A percentile compares a stretch with the other conserved stretches of the same genome.
Evolutionary conservation across 2,113 vertebrate species (phyloP).

Genomic region (Gasterosteus aculeatus): DNA sequence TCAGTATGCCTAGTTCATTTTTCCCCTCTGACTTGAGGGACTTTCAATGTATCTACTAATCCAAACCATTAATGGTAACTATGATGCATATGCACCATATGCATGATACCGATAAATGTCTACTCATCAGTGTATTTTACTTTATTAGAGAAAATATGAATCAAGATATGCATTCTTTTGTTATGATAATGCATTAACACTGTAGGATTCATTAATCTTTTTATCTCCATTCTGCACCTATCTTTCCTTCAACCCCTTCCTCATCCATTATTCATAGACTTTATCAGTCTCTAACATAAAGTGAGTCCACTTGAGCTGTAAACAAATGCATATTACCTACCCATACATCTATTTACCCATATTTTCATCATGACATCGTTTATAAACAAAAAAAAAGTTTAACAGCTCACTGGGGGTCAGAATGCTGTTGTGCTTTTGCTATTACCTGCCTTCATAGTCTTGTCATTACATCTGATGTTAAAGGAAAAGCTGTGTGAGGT

Average conservation of each 20-base stretch:
- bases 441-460: conserved; percentile 44
- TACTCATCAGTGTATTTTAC: conserved; percentile 6
- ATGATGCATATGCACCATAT: conserved; percentile 5
- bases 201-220: conserved; percentile 49
- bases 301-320: conserved; percentile 58
- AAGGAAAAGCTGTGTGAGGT: conserved; percentile 52
- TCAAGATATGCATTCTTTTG: neutral
- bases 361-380: conserved; percentile 42
- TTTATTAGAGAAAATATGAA: conserved; percentile 1
- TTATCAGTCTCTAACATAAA: conserved; percentile 62
- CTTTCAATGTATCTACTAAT: neutral
- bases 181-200: conserved; percentile 5
- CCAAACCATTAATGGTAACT: conserved; percentile 6
- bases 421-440: conserved; percentile 29
- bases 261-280: conserved; percentile 68
- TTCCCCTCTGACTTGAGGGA: neutral
- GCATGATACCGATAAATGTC: neutral
- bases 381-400: conserved; percentile 30
- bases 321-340: conserved; percentile 54
- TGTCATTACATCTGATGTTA: conserved; percentile 48
- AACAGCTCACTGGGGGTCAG: conserved; percentile 45
- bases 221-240: conserved; percentile 35
- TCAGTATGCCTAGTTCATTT: neutral
- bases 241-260: conserved; percentile 44
- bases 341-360: conserved; percentile 52